Conservation (phyloP, 2,113 vertebrate genomes). For the Neolamprologus cancellatus region DNA sequence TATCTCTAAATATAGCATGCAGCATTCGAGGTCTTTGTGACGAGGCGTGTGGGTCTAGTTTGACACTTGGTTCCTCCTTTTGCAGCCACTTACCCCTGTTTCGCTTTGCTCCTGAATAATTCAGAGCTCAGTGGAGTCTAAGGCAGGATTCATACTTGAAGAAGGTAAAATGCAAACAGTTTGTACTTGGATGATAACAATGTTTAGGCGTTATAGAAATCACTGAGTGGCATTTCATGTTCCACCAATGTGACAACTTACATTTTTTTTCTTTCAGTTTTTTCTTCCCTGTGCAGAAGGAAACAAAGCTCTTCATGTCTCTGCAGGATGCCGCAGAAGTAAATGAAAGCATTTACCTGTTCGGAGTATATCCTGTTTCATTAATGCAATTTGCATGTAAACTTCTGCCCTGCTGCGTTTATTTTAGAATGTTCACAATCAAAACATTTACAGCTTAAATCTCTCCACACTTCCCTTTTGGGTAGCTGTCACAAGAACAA, state of each 20-base stretch:
- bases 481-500: conserved; percentile 36
- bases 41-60: neutral
- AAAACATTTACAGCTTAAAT: conserved; percentile 5
- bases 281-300: neutral
- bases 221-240: conserved; percentile 2
- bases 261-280: neutral
- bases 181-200: neutral
- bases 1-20: neutral
- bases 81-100: conserved; percentile 8
- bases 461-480: conserved; percentile 4
- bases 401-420: neutral
- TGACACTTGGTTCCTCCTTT: neutral
- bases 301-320: neutral
- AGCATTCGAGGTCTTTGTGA: neutral
- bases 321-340: neutral
- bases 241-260: conserved; percentile 10
- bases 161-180: conserved; percentile 20
- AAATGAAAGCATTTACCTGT: conserved; percentile 5
- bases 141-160: conserved; percentile 6
- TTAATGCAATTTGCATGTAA: conserved; percentile 7
- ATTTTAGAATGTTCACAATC: conserved; percentile 19
- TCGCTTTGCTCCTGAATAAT: conserved; percentile 40
- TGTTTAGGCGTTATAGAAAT: conserved; percentile 20
- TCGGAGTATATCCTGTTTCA: neutral
- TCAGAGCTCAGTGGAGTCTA: conserved; percentile 1